Conservation (phyloP, 1,140 invertebrate species). For the Drosophila pallidifrons region DNA sequence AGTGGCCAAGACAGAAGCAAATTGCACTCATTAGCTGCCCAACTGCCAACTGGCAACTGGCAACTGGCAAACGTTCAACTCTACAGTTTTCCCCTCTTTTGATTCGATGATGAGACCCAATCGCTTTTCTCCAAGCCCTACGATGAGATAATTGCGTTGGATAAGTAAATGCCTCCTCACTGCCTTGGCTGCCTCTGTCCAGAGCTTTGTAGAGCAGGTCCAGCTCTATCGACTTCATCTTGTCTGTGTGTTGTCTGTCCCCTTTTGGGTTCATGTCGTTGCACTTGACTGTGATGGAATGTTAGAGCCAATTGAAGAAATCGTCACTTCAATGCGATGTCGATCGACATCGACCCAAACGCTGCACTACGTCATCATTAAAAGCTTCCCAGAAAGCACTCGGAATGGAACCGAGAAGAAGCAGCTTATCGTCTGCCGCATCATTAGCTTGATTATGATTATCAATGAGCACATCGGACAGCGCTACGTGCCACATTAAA, state of each 20-base stretch:
- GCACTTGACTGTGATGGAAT: slow-evolving; percentile 45
- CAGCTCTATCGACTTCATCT: slow-evolving; percentile 10
- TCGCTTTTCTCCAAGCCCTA: slow-evolving; percentile 55
- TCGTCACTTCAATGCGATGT: slow-evolving; percentile 64
- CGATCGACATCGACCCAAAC: slow-evolving; percentile 9
- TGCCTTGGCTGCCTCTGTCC: not conserved
- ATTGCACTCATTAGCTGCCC: slow-evolving; percentile 77
- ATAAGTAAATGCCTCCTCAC: slow-evolving; percentile 50
- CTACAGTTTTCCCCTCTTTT: slow-evolving; percentile 6
- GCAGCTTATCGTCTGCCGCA: slow-evolving; percentile 74
- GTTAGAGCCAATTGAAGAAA: slow-evolving; percentile 64
- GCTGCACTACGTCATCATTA: slow-evolving; percentile 66
- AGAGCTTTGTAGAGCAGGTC: not conserved
- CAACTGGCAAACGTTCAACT: not conserved
- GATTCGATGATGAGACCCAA: slow-evolving; percentile 64
- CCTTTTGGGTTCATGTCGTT: not conserved
- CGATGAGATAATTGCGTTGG: slow-evolving; percentile 69
- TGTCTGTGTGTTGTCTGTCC: not conserved
- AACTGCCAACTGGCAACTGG: slow-evolving; percentile 24
- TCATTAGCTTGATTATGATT: slow-evolving; percentile 84
- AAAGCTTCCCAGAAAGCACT: slow-evolving; percentile 26
- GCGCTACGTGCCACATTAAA: slow-evolving; percentile 54
- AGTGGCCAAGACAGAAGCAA: slow-evolving; percentile 82
- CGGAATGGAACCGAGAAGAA: not conserved
- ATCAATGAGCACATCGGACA: slow-evolving; percentile 79